Evolutionary conservation across 2,797 vertebrate genomes (phyloP), one percentile per base, ranked within the genome.

Genomic region (Artibeus jamaicensis): DNA sequence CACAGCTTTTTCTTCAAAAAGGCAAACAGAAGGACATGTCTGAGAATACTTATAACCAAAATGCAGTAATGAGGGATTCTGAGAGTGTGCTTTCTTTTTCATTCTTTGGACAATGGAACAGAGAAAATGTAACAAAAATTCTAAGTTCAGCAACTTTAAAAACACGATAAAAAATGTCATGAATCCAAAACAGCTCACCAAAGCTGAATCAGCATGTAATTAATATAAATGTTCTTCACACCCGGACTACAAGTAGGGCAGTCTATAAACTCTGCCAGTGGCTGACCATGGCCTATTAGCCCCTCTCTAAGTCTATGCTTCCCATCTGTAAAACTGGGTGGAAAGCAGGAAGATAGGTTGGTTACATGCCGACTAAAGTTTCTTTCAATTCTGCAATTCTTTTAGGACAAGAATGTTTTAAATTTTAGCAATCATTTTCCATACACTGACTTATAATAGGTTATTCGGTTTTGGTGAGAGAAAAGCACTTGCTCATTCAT

Each of bases 351-450:
- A 89, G 42, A 82, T 14, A 39, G 48, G 92, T 42, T 90, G 48
- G 92, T 42, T 90, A 87, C 86, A 84, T 32, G 55, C 2, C 84
- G 87, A 62, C 53, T 85, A 39, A 90, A 42, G 68, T 95, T 77
- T 95, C 83, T 89, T 88, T 94, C 53, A 89, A 87, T 34, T 76
- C 37, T 92, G 65, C 68, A 86, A 65, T 71, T 82, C 67, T 76
- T 34, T 62, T 46, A 57, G 50, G 32, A 76, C 39, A 94, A 85
- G 11, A 78, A 85, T 50, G 39, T 15, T 85, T 83, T 94, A 76
- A 84, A 94, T 78, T 59, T 67, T 91, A 83, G 10, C 44, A 71
- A 59, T 73, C 34, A 59, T 76, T 44, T 86, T 79, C 39, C 12
- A 59, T 29, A 19, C 53, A 46, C 16, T 44, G 22, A 88, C 39